phyloP scores from a whole-genome alignment of 1,140 invertebrate species.

The Hypothenemus hampei region DNA sequence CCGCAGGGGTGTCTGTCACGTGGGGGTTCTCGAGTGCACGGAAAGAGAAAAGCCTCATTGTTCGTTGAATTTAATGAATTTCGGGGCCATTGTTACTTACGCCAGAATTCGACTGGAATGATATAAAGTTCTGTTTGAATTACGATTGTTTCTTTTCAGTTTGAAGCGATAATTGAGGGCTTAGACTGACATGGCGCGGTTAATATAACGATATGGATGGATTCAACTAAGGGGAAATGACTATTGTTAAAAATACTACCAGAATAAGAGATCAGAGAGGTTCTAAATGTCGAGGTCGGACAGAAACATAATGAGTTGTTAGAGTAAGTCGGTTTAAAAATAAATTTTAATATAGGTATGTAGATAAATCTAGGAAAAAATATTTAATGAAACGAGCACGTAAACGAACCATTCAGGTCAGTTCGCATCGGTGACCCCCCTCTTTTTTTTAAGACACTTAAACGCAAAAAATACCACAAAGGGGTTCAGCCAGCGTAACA shows the following conservation, averaged over 20 bases:
- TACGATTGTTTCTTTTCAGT: constrained; percentile 22
- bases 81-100: constrained; percentile 21
- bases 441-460: constrained; percentile 19
- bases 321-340: too few species aligned
- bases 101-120: constrained; percentile 13
- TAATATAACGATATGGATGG: too few species aligned
- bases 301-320: too few species aligned
- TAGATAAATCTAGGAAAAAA: too few species aligned
- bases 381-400: constrained; percentile 18
- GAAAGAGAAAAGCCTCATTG: constrained; percentile 23
- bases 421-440: constrained; percentile 13
- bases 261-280: too few species aligned
- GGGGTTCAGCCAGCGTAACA: constrained; percentile 17
- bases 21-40: constrained; percentile 13
- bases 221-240: too few species aligned
- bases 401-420: constrained; percentile 11
- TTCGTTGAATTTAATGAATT: constrained; percentile 32
- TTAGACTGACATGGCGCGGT: too few species aligned
- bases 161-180: too few species aligned
- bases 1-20: constrained; percentile 15
- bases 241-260: too few species aligned
- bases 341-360: too few species aligned
- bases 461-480: constrained; percentile 22
- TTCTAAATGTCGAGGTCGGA: too few species aligned
- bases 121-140: constrained; percentile 21